Percentiles rank a stretch among this genome's conserved stretches.
These are phyloP conservation scores for Helicoverpa assulta DNA, from an alignment of 2,888 invertebrate genomes.

Conservation along the genomic window DNA sequence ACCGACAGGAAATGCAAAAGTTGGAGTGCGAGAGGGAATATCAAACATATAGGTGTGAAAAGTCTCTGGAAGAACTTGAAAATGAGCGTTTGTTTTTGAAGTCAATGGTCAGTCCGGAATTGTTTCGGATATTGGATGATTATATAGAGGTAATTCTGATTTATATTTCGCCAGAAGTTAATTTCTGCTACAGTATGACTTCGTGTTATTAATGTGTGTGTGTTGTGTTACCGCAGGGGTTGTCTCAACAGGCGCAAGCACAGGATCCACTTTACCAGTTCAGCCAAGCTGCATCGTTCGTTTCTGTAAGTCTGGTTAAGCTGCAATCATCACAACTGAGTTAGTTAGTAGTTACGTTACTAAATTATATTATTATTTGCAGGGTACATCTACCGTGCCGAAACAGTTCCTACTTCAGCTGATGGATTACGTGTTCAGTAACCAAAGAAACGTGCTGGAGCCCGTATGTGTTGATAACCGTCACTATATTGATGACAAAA, in stretches of 20 bases:
- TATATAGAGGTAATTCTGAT: constrained; percentile 69
- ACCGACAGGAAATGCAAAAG: constrained; percentile 65
- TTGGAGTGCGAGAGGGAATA: constrained; percentile 69
- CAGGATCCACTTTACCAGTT: constrained; percentile 52
- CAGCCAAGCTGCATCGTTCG: constrained; percentile 43
- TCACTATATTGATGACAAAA: too few species aligned
- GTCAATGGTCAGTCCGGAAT: constrained; percentile 39
- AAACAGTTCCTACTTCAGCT: constrained; percentile 51
- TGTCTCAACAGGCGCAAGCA: constrained; percentile 45
- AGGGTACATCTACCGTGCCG: constrained; percentile 61
- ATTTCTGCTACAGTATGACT: not conserved
- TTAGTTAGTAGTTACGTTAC: not conserved
- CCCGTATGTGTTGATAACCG: constrained; percentile 39
- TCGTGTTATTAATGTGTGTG: not conserved
- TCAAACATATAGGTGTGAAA: constrained; percentile 61
- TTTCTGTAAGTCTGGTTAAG: constrained; percentile 56
- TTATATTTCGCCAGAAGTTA: not conserved
- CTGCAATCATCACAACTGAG: not conserved
- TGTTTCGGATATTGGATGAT: constrained; percentile 68
- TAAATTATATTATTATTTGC: constrained; percentile 10
- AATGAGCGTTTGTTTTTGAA: constrained; percentile 43
- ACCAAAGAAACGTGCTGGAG: constrained; percentile 34
- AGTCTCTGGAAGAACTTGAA: constrained; percentile 67
- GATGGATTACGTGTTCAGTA: constrained; percentile 33
- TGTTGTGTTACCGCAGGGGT: constrained; percentile 48